Evolutionary conservation across 2,113 vertebrate genomes (phyloP).

Genomic region (Bostrychus sinensis): DNA sequence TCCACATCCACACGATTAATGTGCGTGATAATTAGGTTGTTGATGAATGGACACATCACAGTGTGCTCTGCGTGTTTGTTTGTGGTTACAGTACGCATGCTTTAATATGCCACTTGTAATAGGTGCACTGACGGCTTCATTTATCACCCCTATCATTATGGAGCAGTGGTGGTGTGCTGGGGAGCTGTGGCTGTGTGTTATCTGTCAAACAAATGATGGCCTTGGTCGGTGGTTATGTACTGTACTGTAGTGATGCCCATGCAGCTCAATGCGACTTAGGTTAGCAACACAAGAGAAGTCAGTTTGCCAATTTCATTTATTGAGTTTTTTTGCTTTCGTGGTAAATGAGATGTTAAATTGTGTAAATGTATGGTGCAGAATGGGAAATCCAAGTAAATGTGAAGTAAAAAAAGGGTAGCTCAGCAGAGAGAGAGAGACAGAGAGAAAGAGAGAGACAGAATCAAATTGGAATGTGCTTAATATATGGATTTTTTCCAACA

Average conservation of each 20-base stretch:
- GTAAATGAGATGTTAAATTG: too few species aligned
- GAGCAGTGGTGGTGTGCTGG: slow-evolving; percentile 35
- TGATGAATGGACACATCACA: slow-evolving; percentile 57
- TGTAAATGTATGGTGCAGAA: too few species aligned
- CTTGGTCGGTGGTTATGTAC: neutral
- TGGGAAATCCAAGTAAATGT: too few species aligned
- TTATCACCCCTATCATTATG: slow-evolving; percentile 54
- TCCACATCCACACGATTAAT: slow-evolving; percentile 45
- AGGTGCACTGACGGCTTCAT: slow-evolving; percentile 51
- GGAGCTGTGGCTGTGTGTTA: slow-evolving; percentile 17
- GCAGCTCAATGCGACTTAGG: too few species aligned
- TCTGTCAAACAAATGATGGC: slow-evolving; percentile 34
- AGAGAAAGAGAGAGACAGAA: too few species aligned
- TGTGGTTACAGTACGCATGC: slow-evolving; percentile 45
- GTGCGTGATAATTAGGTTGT: slow-evolving; percentile 50
- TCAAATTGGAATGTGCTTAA: too few species aligned
- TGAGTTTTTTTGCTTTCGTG: too few species aligned
- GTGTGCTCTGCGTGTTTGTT: slow-evolving; percentile 36
- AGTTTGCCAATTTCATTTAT: too few species aligned
- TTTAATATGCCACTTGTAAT: slow-evolving; percentile 57
- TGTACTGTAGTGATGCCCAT: neutral
- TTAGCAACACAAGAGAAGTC: too few species aligned
- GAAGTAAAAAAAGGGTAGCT: too few species aligned
- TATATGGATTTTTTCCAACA: too few species aligned
- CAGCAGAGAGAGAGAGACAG: too few species aligned